Evolutionary conservation across 2,113 vertebrate species (phyloP), one percentile per base, ranked within the genome.

Genomic region (Oriolus oriolus): DNA sequence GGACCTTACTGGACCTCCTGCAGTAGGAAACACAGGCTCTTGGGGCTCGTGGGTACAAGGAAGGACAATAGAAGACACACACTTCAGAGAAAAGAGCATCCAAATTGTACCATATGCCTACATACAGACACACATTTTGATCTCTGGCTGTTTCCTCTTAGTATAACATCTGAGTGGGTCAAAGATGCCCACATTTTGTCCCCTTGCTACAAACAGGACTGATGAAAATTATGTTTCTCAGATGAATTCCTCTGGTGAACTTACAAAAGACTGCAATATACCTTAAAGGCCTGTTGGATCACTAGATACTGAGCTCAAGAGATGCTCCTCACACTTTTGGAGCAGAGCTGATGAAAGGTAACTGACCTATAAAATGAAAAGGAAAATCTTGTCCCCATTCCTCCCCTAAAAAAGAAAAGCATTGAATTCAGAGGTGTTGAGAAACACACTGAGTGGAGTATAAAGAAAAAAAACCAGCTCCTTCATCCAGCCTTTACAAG

Each of bases 401-500:
- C 41, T 93, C 63, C 80, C 84, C 95, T 75, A 81, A 74, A 70
- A 69, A 33, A 39, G 27, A 63, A 69, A 50, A 9, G 16, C 15
- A 42, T 26, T 56, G 87, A 97, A 97, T 96, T 96, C 89, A 96
- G 66, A 97, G 92, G 94, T 97, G 96, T 96, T 98, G 95, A 98
- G 96, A 97, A 97, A 97, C 87, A 95, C 85, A 88, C 80, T 50
- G 89, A 97, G 77, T 57, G 41, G 87, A 87, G 73, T 45, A 76
- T 8, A 20, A 87, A 83, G 80, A 18, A 73, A 96, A 96, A 39
- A 97, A 97, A 94, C 13, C 42, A 87, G 50, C 24, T 90, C 78
- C 94, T 97, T 98, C 94, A 98, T 97, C 92, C 97, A 96, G 53
- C 64, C 92, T 97, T 97, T 96, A 92, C 94, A 96, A 97, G 96